Conservation (phyloP, 2,113 vertebrate species). For the Isurus oxyrinchus region DNA sequence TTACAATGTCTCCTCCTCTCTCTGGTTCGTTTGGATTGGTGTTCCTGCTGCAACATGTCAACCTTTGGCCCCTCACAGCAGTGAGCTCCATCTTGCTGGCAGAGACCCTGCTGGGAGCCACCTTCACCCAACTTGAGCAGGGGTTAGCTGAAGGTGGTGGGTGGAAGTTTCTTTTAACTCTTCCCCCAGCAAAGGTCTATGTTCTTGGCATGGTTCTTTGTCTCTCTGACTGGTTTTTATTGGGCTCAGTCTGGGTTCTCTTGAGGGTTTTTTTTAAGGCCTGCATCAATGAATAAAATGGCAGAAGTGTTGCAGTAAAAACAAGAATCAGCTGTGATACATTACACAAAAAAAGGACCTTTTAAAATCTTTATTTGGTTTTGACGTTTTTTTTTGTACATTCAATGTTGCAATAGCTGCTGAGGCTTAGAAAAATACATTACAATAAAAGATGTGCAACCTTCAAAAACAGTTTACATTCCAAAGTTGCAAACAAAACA, state of each 20-base stretch:
- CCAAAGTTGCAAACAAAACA: constrained; percentile 15
- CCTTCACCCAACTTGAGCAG: neutral
- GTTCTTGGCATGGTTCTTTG: neutral
- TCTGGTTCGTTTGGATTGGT: neutral
- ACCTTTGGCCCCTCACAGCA: neutral
- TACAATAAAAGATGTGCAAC: neutral
- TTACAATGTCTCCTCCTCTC: neutral
- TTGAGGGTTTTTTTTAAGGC: neutral
- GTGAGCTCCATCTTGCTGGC: neutral
- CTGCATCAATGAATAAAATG: neutral
- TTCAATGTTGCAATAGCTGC: constrained; percentile 7
- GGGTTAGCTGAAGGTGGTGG: neutral
- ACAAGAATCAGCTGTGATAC: neutral
- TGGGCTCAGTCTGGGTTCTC: neutral
- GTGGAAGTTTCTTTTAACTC: neutral
- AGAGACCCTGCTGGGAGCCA: neutral
- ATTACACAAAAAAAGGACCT: neutral
- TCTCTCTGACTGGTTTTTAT: neutral
- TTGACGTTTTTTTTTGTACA: constrained; percentile 7
- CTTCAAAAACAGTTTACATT: constrained; percentile 27
- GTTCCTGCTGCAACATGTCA: neutral
- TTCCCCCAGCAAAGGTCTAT: neutral
- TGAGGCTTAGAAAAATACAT: constrained; percentile 16
- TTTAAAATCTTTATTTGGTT: constrained; percentile 20
- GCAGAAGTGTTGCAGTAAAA: neutral